Conservation (phyloP, 2,113 vertebrate genomes). For the Podocnemis expansa region DNA sequence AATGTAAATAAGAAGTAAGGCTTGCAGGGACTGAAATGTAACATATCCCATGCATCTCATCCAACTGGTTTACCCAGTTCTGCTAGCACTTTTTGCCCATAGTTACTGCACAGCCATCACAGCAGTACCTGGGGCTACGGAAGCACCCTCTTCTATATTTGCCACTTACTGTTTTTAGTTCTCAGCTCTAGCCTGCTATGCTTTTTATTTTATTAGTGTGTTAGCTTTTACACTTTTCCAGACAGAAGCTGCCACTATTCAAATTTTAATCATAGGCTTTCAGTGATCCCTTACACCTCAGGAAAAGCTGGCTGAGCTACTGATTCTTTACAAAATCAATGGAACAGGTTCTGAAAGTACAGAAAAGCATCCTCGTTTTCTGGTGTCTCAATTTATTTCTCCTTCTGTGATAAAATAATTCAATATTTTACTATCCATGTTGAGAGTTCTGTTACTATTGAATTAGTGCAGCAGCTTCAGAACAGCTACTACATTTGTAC, state of each 20-base stretch:
- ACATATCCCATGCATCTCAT: slow-evolving; percentile 3
- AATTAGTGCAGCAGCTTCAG: neutral
- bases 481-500: rapidly evolving
- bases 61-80: slow-evolving; percentile 65
- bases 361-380: neutral
- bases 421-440: neutral
- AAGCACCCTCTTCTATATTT: neutral
- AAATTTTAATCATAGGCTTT: neutral
- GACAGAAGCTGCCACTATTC: neutral
- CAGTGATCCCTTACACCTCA: neutral
- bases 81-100: neutral
- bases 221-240: neutral
- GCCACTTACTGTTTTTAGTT: neutral
- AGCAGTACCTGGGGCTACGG: neutral
- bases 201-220: neutral
- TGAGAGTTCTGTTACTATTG: neutral
- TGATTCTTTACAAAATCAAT: neutral
- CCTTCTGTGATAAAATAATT: neutral
- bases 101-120: neutral
- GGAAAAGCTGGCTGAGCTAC: neutral
- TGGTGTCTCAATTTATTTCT: neutral
- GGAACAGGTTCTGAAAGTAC: neutral
- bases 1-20: slow-evolving; percentile 35
- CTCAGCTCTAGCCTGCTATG: neutral
- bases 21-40: neutral